Evolutionary conservation across 2,888 invertebrate species (phyloP), one percentile per base, ranked within the genome.

Genomic region (Eretmocerus hayati): DNA sequence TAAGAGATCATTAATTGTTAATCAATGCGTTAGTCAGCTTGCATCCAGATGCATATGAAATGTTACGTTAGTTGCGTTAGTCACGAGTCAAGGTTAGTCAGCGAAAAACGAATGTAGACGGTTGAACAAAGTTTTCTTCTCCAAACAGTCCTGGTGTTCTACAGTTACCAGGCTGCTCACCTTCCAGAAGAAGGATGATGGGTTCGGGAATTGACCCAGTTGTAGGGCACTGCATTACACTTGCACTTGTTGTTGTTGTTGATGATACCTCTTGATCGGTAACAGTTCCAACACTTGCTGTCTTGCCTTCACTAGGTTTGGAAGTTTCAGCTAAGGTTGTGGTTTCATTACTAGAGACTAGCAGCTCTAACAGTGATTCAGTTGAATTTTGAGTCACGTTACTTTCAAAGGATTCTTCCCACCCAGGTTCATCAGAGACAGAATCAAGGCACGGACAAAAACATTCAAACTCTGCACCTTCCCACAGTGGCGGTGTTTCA

Each of bases 141-240:
- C n/a, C n/a, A n/a, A n/a, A n/a, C n/a, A n/a, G n/a, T n/a, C n/a
- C n/a, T n/a, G n/a, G n/a, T n/a, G n/a, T n/a, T n/a, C n/a, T n/a
- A n/a, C n/a, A n/a, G n/a, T n/a, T n/a, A n/a, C n/a, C n/a, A 6
- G 26, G 6, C 26, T 26, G 72, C 74, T 79, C 83, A 89, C 89
- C 89, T 89, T 89, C 88, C 69, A 89, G 77, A 69, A 89, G 85
- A 65, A 89, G 81, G 75, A 89, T 87, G 71, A 85, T 76, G 66
- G 81, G 82, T 73, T 83, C 77, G 68, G 81, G 76, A 69, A 80
- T 76, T 58, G 79, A 74, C 69, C 77, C 75, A 59, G 73, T 74
- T 40, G 71, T 72, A 21, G 20, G 22, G 26, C 8, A 6, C 8
- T 9, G 8, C 8, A 26, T 11, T 6, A 18, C n/a, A 37, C 23